phyloP scores from a whole-genome alignment of 2,113 vertebrate species.

The Desmodus rotundus region DNA sequence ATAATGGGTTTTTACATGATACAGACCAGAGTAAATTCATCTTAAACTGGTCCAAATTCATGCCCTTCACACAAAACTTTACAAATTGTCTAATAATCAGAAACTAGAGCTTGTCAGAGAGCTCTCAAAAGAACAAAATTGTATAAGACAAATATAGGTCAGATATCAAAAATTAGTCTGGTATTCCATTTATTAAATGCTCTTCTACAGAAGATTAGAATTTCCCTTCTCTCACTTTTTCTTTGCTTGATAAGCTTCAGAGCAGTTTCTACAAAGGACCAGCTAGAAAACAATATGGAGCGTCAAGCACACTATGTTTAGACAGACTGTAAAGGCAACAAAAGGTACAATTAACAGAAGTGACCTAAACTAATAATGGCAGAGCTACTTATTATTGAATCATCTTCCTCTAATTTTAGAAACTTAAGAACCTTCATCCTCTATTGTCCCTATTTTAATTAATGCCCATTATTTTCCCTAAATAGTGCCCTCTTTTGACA shows the following conservation, averaged over 20 bases:
- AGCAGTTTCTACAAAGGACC: constrained; percentile 61
- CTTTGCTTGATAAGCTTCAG: constrained; percentile 69
- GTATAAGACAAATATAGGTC: background rate
- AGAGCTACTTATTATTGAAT: constrained; percentile 82
- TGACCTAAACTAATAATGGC: constrained; percentile 77
- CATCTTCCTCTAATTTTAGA: constrained; percentile 84
- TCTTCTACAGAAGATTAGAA: constrained; percentile 41
- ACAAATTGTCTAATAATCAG: constrained; percentile 40
- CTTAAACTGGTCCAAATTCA: background rate
- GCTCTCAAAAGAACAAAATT: constrained; percentile 40
- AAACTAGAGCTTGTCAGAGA: background rate
- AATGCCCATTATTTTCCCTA: constrained; percentile 82
- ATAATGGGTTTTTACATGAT: background rate
- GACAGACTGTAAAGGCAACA: constrained; percentile 78
- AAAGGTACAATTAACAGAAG: constrained; percentile 74
- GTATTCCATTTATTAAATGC: constrained; percentile 18
- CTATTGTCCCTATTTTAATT: constrained; percentile 85
- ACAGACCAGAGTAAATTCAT: background rate
- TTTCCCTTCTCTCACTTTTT: constrained; percentile 44
- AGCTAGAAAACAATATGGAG: constrained; percentile 73
- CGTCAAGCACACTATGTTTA: constrained; percentile 76
- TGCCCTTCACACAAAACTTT: background rate
- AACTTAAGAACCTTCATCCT: constrained; percentile 74
- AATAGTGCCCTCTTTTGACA: constrained; percentile 80
- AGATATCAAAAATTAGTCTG: constrained; percentile 30